These are phyloP conservation scores for Cydia splendana DNA, from an alignment of 1,140 invertebrate species.

Conservation along the genomic window DNA sequence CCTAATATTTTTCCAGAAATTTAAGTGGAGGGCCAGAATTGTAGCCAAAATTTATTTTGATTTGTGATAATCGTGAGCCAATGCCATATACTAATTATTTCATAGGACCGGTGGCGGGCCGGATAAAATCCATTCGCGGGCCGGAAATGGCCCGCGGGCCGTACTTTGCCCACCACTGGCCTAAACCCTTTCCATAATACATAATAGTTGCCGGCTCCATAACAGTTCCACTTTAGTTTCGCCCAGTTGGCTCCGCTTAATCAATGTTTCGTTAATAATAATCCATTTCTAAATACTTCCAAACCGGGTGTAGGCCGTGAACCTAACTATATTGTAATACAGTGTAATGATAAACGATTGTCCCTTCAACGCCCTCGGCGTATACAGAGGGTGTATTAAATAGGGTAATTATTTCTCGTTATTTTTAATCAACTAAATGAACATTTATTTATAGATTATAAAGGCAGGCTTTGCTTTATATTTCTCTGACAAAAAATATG, in stretches of 20 bases:
- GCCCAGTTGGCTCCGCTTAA: not conserved
- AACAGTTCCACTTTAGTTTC: not conserved
- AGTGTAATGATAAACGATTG: slow-evolving; percentile 1
- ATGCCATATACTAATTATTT: too few relatives aligned
- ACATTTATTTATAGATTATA: not conserved
- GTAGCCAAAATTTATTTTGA: too few relatives aligned
- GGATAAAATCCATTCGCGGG: too few relatives aligned
- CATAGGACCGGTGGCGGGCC: too few relatives aligned
- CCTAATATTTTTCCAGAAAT: too few relatives aligned
- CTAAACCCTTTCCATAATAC: not conserved
- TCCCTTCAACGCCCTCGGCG: slow-evolving; percentile 1
- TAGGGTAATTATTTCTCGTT: not conserved
- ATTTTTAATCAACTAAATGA: not conserved
- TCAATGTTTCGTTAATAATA: slow-evolving; percentile 1
- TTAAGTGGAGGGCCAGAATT: too few relatives aligned
- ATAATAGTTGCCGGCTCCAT: not conserved
- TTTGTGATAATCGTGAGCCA: too few relatives aligned
- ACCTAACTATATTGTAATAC: not conserved
- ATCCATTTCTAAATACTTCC: slow-evolving; percentile 1
- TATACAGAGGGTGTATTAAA: not conserved
- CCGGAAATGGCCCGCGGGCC: too few relatives aligned
- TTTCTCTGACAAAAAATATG: not conserved
- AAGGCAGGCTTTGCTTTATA: not conserved
- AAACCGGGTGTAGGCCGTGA: not conserved
- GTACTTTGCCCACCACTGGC: too few relatives aligned